A percentile compares a stretch with the other conserved stretches of the same genome.
Evolutionary conservation across 2,113 vertebrate genomes (phyloP).

Genomic region (Oryzias woworae): DNA sequence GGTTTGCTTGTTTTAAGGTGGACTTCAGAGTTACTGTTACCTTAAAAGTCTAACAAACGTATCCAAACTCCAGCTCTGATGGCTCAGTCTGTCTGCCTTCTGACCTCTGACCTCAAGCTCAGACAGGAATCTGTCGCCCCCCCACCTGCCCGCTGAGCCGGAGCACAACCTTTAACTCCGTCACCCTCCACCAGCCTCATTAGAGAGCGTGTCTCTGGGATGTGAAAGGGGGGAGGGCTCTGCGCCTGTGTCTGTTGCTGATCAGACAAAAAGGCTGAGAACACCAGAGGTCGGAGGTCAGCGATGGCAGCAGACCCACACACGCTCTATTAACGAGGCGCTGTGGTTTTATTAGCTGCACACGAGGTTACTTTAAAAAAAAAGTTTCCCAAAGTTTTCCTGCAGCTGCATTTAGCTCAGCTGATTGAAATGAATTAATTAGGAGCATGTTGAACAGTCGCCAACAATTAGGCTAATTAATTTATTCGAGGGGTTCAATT

Average conservation of each 20-base stretch:
- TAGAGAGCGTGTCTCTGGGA: slow-evolving; percentile 41
- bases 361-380: no score
- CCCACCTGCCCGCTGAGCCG: slow-evolving; percentile 4
- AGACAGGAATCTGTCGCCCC: slow-evolving; percentile 52
- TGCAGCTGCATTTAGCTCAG: slow-evolving; percentile 13
- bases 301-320: slow-evolving; percentile 17
- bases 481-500: slow-evolving; percentile 70
- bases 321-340: slow-evolving; percentile 4
- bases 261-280: slow-evolving; percentile 20
- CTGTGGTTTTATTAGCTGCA: slow-evolving; percentile 1
- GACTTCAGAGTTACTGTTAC: no score
- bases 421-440: slow-evolving; percentile 31
- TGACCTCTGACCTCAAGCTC: slow-evolving; percentile 37
- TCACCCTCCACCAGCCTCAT: slow-evolving; percentile 47
- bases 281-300: slow-evolving; percentile 27
- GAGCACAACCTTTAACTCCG: slow-evolving; percentile 29
- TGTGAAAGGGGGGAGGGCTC: slow-evolving; percentile 6
- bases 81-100: slow-evolving; percentile 27
- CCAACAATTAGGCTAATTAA: slow-evolving; percentile 67
- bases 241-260: neutral
- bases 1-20: no score
- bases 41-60: neutral
- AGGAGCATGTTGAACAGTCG: neutral
- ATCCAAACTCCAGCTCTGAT: slow-evolving; percentile 14
- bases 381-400: slow-evolving; percentile 3